Percentiles rank a stretch among this genome's conserved stretches.
phyloP scores from a whole-genome alignment of 1,140 invertebrate species.

The Lasaia peninsularis region DNA sequence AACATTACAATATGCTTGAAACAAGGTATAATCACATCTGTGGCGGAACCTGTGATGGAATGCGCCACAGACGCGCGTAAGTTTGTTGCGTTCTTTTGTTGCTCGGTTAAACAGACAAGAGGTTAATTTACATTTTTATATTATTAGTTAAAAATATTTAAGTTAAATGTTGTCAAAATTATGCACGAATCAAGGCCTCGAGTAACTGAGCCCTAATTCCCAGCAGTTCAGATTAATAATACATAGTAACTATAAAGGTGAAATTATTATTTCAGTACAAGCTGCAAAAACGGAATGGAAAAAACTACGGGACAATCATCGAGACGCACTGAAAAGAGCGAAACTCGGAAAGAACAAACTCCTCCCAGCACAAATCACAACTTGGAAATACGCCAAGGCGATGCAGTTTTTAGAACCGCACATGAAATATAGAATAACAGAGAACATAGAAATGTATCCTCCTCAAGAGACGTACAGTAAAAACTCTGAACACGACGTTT shows the following conservation, averaged over 20 bases:
- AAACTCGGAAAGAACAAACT: slow-evolving; percentile 66
- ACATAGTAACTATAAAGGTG: neutral
- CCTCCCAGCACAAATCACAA: slow-evolving; percentile 62
- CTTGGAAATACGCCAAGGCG: slow-evolving; percentile 66
- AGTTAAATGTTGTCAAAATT: too few species aligned
- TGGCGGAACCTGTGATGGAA: too few species aligned
- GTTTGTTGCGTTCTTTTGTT: too few species aligned
- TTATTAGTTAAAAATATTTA: too few species aligned
- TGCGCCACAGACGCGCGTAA: too few species aligned
- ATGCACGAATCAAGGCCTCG: too few species aligned
- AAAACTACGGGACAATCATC: slow-evolving; percentile 60
- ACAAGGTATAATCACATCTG: too few species aligned
- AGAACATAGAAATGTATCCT: slow-evolving; percentile 59
- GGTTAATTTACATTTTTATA: too few species aligned
- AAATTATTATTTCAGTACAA: slow-evolving; percentile 43
- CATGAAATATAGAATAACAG: slow-evolving; percentile 69
- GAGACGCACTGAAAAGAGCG: slow-evolving; percentile 59
- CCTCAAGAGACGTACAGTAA: slow-evolving; percentile 22
- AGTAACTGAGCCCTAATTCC: too few species aligned
- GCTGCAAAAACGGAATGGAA: slow-evolving; percentile 63
- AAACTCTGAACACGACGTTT: slow-evolving; percentile 45
- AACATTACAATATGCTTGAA: too few species aligned
- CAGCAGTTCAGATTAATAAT: too few species aligned
- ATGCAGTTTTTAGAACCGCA: slow-evolving; percentile 69
- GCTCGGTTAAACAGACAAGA: too few species aligned